phyloP scores from a whole-genome alignment of 2,797 vertebrate species.

The Gobio occitaniae region DNA sequence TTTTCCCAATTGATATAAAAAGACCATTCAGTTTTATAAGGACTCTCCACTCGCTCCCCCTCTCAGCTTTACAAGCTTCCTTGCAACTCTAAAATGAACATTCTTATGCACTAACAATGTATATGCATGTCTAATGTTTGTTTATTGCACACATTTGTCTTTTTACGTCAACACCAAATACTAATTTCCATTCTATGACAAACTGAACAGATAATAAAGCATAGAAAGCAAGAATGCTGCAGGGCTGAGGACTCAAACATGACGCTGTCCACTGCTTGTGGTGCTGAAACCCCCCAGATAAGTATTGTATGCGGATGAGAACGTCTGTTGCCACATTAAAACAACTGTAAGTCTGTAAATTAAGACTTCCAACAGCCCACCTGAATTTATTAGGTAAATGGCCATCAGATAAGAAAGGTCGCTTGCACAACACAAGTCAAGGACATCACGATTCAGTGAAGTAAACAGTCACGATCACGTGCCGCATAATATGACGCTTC shows the following conservation, averaged over 20 bases:
- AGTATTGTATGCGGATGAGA: background rate
- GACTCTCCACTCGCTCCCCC: background rate
- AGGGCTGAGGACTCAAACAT: background rate
- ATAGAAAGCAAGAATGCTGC: background rate
- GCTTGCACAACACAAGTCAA: slow-evolving; percentile 43
- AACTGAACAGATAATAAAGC: background rate
- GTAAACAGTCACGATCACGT: slow-evolving; percentile 48
- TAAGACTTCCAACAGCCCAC: slow-evolving; percentile 1
- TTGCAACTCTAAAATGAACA: background rate
- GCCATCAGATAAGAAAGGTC: slow-evolving; percentile 56
- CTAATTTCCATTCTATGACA: background rate
- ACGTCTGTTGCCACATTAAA: slow-evolving; percentile 40
- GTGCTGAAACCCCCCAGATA: slow-evolving; percentile 42
- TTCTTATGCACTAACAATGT: background rate
- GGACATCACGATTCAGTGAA: slow-evolving; percentile 62
- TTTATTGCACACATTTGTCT: background rate
- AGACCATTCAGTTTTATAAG: background rate
- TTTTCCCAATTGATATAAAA: background rate
- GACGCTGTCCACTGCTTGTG: slow-evolving; percentile 58
- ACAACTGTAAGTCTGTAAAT: background rate
- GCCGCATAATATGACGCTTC: slow-evolving; percentile 64
- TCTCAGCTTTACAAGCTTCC: background rate
- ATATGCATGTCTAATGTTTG: background rate
- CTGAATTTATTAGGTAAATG: slow-evolving; percentile 20
- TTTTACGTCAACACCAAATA: background rate